Percentiles rank a stretch among this genome's conserved stretches.
phyloP scores from a whole-genome alignment of 1,140 invertebrate species.

The Amphibalanus amphitrite region DNA sequence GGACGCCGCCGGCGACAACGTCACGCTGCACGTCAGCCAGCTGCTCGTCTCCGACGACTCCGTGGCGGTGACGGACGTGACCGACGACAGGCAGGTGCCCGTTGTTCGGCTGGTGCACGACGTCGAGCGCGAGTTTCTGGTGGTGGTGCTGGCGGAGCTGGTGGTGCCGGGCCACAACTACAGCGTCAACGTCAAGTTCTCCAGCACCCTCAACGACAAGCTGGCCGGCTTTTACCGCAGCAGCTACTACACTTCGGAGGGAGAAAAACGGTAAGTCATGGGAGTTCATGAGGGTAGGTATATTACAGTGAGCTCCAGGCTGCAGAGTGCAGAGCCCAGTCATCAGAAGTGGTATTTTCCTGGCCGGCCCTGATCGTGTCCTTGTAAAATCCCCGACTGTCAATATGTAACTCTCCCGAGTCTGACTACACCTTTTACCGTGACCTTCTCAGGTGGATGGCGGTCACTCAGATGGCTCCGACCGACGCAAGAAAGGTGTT shows the following conservation, averaged over 20 bases:
- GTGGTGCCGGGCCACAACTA: slow-evolving; percentile 41
- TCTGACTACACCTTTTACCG: no score
- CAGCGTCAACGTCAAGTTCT: slow-evolving; percentile 16
- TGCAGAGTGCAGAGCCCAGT: no score
- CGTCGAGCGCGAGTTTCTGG: slow-evolving; percentile 49
- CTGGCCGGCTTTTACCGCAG: slow-evolving; percentile 20
- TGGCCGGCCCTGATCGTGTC: no score
- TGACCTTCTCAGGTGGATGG: slow-evolving; percentile 3
- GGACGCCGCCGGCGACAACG: not conserved
- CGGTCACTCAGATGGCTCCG: slow-evolving; percentile 5
- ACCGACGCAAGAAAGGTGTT: slow-evolving; percentile 5
- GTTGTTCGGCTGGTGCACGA: slow-evolving; percentile 27
- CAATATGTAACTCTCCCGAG: no score
- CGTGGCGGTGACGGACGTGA: slow-evolving; percentile 10
- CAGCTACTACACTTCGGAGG: slow-evolving; percentile 10
- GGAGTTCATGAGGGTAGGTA: no score
- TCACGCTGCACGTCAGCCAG: slow-evolving; percentile 16
- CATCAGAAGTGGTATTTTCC: no score
- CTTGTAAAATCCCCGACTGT: no score
- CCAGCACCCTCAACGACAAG: slow-evolving; percentile 18
- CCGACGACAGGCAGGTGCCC: not conserved
- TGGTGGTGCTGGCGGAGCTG: slow-evolving; percentile 38
- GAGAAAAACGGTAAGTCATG: not conserved
- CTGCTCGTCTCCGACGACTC: slow-evolving; percentile 13
- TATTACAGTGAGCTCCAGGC: no score